These are phyloP conservation scores for Chrysopilus asiliformis DNA, from an alignment of 2,888 invertebrate species.

Conservation along the genomic window DNA sequence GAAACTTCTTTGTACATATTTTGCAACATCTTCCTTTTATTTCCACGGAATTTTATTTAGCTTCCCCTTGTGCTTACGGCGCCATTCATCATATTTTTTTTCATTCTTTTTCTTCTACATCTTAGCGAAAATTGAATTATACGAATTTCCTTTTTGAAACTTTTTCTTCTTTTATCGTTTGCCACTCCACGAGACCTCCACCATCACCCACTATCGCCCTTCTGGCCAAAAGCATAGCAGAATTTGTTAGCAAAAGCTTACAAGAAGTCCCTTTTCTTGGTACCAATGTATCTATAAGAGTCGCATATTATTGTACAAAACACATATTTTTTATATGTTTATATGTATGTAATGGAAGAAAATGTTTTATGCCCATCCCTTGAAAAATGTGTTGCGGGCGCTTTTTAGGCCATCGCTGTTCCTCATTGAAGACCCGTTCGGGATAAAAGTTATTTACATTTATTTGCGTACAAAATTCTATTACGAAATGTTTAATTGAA, in stretches of 20 bases:
- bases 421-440: constrained; percentile 4
- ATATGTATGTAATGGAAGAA: background rate
- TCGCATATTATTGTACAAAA: background rate
- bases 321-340: no score
- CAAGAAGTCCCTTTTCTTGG: no score
- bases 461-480: constrained; percentile 10
- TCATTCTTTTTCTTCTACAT: no score
- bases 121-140: constrained; percentile 9
- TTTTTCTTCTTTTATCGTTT: no score
- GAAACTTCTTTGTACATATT: no score
- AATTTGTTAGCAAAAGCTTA: no score
- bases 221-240: no score
- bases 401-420: constrained; percentile 5
- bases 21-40: no score
- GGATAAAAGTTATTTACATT: constrained; percentile 11
- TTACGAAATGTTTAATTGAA: constrained; percentile 7
- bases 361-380: background rate
- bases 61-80: constrained; percentile 6
- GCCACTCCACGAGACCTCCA: background rate
- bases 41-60: no score
- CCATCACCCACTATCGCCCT: background rate
- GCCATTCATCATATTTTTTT: constrained; percentile 10
- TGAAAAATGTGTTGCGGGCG: constrained; percentile 4
- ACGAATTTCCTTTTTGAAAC: constrained; percentile 8
- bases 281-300: background rate